These are phyloP conservation scores for Xenopus tropicalis DNA, from an alignment of 2,113 vertebrate species.

Conservation along the genomic window UCB_Xtro_10.0 CM004446.2:81521001-81521500, in stretches of 20 bases:
- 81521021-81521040: conserved; percentile 25
- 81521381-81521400: conserved; percentile 69
- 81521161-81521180: conserved; percentile 51
- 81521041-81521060: conserved; percentile 45
- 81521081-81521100: conserved; percentile 71
- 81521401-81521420: conserved; percentile 74
- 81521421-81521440: conserved; percentile 76
- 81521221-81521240: conserved; percentile 70
- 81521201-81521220: conserved; percentile 64
- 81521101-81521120: conserved; percentile 86
- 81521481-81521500: conserved; percentile 74
- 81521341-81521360: conserved; percentile 68
- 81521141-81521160: conserved; percentile 65
- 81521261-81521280: conserved; percentile 72
- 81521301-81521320: conserved; percentile 63
- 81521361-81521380: conserved; percentile 58
- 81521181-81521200: conserved; percentile 67
- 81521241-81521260: conserved; percentile 78
- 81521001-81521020: conserved; percentile 21
- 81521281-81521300: conserved; percentile 69
- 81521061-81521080: conserved; percentile 64
- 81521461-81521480: conserved; percentile 73
- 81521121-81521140: conserved; percentile 75
- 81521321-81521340: conserved; percentile 64
- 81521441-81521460: conserved; percentile 53